Base-by-base conservation (phyloP, 2,113 vertebrate genomes). In the Gobius niger region DNA sequence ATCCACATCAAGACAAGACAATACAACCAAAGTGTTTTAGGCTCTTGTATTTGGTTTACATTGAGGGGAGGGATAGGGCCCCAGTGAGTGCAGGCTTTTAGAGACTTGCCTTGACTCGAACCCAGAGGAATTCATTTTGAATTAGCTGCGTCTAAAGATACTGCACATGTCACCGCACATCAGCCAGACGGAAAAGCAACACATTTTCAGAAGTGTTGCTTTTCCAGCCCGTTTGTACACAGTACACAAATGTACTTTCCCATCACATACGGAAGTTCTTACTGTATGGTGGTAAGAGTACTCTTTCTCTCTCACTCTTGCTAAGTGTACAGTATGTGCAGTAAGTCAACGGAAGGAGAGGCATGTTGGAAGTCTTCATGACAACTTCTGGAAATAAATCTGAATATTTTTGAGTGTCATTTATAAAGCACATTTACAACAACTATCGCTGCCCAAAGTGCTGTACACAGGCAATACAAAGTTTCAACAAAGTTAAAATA, bases 111-210 rank as follows among this genome's bases (percentile, higher is more conserved):
- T 18, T 56, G 18, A 15, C 60, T 71, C 41, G 72, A 49, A 71
- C 46, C 68, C 56, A 50, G 24, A 73, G 10, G 54, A 52, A 44
- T 16, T 16, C 12, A 75, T 72, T 72, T 47, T 10, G n/a, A 67
- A 42, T 73, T 41, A 41, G 9, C 67, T 65, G 9, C n/a, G 47
- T 69, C 50, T 24, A 70, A 68, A 72, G 49, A 75, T 53, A 18
- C 51, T 68, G 62, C 68, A 70, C 56, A 44, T 80, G 64, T 66
- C 67, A 59, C 42, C 24, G 16, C 68, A 44, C 13, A 62, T 79
- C 73, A 7, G 8, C 68, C 40, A 64, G 19, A 57, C 54, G 16
- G 49, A 19, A 65, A 66, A 53, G 15, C 62, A 76, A 56, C 24
- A 72, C 24, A 34, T 3, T 34, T 34, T 34, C 24, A 34, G 24